A percentile compares a stretch with the other conserved stretches of the same genome.
Evolutionary conservation across 2,888 invertebrate species (phyloP).

Genomic region (Mythimna loreyi): DNA sequence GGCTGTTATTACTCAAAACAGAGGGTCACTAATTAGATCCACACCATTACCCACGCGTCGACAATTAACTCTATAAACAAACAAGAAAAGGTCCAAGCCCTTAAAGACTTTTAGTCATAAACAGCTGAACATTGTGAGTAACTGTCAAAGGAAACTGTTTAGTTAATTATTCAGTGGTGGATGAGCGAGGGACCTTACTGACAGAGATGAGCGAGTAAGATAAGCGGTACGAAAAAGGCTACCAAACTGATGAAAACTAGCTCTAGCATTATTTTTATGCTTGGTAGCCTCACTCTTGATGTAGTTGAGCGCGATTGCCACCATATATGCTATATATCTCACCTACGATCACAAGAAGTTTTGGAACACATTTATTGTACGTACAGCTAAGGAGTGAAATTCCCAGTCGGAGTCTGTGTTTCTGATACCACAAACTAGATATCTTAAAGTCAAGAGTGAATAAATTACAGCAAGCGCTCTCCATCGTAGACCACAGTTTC

Average conservation of each 20-base stretch:
- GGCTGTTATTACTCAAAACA: not conserved
- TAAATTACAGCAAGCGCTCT: too few species aligned
- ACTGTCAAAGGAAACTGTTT: conserved; percentile 46
- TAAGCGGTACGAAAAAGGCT: not conserved
- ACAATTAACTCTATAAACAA: conserved; percentile 13
- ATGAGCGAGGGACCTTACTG: conserved; percentile 5
- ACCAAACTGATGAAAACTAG: not conserved
- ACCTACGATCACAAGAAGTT: too few species aligned
- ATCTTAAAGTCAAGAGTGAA: too few species aligned
- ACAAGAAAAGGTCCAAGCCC: conserved; percentile 12
- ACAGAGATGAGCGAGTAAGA: not conserved
- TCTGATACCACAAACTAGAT: too few species aligned
- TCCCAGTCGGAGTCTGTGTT: too few species aligned
- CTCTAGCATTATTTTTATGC: too few species aligned
- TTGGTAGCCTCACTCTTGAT: too few species aligned
- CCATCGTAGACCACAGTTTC: too few species aligned
- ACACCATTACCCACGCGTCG: conserved; percentile 1
- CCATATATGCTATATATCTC: too few species aligned
- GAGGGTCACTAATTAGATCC: conserved; percentile 3
- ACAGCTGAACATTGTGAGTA: conserved; percentile 25
- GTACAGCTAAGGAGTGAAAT: too few species aligned
- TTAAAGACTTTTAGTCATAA: conserved; percentile 13
- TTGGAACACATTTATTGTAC: too few species aligned
- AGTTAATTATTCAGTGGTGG: conserved; percentile 54
- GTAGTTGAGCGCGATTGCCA: too few species aligned